Conservation (phyloP, 1,140 invertebrate genomes). For the Potamilus streckersoni region DNA sequence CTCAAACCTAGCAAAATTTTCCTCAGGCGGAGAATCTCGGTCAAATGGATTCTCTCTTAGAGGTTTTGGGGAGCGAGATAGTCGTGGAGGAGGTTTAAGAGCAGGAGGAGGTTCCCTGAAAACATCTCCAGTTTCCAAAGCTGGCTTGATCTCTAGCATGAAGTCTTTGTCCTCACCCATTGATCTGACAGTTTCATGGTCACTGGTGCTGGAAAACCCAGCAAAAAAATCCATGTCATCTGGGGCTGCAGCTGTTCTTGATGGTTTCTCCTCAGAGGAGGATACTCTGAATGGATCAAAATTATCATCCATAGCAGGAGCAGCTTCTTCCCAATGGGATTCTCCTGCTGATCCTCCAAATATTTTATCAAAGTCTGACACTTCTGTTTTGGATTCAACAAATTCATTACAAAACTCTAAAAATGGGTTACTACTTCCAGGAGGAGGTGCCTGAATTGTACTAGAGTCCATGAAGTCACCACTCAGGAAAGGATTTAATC, state of each 20-base stretch:
- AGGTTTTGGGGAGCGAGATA: constrained; percentile 64
- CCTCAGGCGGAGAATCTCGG: constrained; percentile 71
- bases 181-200: constrained; percentile 32
- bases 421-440: constrained; percentile 22
- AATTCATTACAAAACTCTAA: constrained; percentile 6
- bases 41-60: constrained; percentile 85
- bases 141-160: constrained; percentile 52
- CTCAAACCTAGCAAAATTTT: constrained; percentile 64
- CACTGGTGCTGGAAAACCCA: constrained; percentile 14
- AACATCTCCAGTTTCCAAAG: not conserved
- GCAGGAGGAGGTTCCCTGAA: constrained; percentile 24
- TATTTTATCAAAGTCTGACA: constrained; percentile 17
- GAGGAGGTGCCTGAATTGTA: too few relatives aligned
- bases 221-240: constrained; percentile 20
- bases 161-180: constrained; percentile 46
- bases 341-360: too few relatives aligned
- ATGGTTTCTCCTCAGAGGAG: not conserved
- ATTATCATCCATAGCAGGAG: constrained; percentile 15
- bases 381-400: not conserved
- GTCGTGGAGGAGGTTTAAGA: constrained; percentile 58
- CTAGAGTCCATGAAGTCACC: not conserved
- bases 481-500: constrained; percentile 47
- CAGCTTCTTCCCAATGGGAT: not conserved
- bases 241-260: constrained; percentile 3
- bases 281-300: constrained; percentile 30